Evolutionary conservation across 2,797 vertebrate genomes (phyloP), one percentile per base, ranked within the genome.

Genomic region (Sylvia borin): DNA sequence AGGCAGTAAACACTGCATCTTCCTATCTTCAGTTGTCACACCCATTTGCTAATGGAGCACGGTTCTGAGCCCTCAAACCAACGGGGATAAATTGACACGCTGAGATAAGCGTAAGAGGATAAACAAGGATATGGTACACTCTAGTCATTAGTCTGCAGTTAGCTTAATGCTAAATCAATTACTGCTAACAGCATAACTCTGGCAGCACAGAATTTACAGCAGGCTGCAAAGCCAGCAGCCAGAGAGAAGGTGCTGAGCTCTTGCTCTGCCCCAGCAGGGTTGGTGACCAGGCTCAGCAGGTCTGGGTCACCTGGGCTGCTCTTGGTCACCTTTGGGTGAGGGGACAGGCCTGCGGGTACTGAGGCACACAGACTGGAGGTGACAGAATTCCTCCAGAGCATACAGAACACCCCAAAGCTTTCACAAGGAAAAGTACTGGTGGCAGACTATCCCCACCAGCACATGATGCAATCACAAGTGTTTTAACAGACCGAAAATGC

Each of bases 131-230:
- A 45, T 88, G 74, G 88, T 64, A 84, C 80, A 76, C 85, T 90
- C 82, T 8, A 86, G 70, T 73, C 93, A 93, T 90, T 95, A 93
- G 62, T 73, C 88, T 92, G 85, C 83, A 86, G 60, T 73, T 85
- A 86, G 88, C 68, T 92, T 94, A 95, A 92, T 76, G 88, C 80
- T 93, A 84, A 96, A 96, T 95, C 93, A 90, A 82, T 95, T 94
- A 92, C 85, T 79, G 85, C 77, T 76, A 90, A 60, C 79, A 93
- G 85, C 88, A 86, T 32, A 81, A 81, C 54, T 74, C 68, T 62
- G 68, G 60, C 77, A 95, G 88, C 76, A 70, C 24, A 64, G 55
- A 42, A 90, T 78, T 84, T 66, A 78, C 2, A 31, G 66, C 2
- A 75, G 70, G 70, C 62, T 90, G 80, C 85, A 92, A 54, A 51